Conservation (phyloP, 37 sponge, comb jelly and placozoan species). For the Aphrocallistes beatrix region DNA sequence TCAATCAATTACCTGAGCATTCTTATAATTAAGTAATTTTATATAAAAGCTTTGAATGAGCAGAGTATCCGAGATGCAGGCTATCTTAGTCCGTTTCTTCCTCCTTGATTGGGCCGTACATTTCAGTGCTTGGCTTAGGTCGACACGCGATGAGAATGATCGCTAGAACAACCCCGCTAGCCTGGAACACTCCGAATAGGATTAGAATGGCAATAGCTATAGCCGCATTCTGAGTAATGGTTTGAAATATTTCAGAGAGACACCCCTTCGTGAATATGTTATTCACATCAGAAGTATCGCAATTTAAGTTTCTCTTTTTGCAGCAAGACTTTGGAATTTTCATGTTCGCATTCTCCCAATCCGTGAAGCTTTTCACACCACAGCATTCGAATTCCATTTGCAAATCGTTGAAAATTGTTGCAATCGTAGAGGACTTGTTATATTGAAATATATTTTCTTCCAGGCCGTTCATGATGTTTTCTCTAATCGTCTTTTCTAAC, state of each 20-base stretch:
- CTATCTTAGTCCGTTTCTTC: too few relatives aligned
- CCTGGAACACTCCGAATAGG: background rate
- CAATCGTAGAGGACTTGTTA: background rate
- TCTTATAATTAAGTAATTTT: too few relatives aligned
- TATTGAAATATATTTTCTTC: background rate
- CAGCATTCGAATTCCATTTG: background rate
- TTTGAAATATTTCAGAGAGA: background rate
- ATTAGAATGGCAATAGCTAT: background rate
- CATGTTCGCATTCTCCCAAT: background rate
- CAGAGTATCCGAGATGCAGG: too few relatives aligned
- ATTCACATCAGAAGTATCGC: background rate
- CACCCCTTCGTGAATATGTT: background rate
- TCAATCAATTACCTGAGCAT: too few relatives aligned
- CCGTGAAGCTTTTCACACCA: background rate
- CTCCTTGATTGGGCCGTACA: too few relatives aligned
- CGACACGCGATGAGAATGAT: background rate
- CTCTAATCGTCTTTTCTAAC: background rate
- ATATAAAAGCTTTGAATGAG: too few relatives aligned
- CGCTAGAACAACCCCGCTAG: background rate
- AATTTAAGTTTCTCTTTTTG: background rate
- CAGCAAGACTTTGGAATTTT: background rate
- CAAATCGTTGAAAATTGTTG: background rate
- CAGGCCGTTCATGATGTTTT: background rate
- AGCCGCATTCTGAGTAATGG: background rate
- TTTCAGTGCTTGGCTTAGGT: too few relatives aligned